phyloP scores from a whole-genome alignment of 1,140 invertebrate species.

The Tetragonula clypearis region DNA sequence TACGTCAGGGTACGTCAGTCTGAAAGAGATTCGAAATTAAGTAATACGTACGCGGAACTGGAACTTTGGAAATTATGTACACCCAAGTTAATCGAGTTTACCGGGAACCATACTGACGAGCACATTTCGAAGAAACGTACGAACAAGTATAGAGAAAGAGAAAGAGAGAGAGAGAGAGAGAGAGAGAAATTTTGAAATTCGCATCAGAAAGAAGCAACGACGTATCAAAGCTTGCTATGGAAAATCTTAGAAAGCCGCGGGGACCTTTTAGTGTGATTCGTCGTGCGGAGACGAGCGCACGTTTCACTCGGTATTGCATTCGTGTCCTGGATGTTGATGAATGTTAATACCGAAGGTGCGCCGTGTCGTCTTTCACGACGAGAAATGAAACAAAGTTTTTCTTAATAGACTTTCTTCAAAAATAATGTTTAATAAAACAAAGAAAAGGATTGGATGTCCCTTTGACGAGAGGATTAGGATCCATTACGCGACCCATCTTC shows the following conservation, averaged over 20 bases:
- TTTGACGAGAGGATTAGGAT: neutral
- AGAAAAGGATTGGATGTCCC: neutral
- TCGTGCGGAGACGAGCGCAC: neutral
- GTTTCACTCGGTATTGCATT: neutral
- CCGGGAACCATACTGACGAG: neutral
- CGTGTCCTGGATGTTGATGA: too few species aligned
- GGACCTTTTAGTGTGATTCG: constrained; percentile 4
- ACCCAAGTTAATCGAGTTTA: neutral
- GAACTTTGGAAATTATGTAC: neutral
- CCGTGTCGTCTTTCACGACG: neutral
- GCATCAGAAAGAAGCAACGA: neutral
- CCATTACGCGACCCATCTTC: too few species aligned
- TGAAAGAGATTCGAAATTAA: neutral
- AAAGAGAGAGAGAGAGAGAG: neutral
- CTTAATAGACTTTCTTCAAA: neutral
- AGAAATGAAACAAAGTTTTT: neutral
- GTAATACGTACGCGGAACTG: neutral
- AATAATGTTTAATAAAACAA: neutral
- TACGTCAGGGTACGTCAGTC: too few species aligned
- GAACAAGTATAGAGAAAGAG: too few species aligned
- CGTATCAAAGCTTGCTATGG: neutral
- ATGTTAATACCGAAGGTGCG: neutral
- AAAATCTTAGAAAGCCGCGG: neutral
- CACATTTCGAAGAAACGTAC: neutral
- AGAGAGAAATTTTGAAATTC: neutral